phyloP scores from a whole-genome alignment of 1,140 invertebrate genomes.

The Ooceraea biroi region DNA sequence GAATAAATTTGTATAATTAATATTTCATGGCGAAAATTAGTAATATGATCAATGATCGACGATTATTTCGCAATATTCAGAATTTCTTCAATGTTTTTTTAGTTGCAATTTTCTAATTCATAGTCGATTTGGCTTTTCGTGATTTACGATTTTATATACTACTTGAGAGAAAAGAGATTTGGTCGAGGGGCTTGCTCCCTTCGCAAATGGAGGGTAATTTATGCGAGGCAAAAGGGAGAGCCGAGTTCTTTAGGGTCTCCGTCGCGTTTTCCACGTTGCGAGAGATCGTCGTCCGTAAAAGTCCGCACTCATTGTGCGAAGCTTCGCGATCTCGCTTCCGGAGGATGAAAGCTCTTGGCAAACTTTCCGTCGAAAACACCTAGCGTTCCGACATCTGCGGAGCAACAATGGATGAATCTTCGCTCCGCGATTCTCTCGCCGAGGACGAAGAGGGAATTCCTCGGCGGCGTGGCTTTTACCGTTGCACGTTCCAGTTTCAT shows the following conservation, averaged over 20 bases:
- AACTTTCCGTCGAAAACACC: constrained; percentile 50
- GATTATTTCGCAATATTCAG: not conserved
- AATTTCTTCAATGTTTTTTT: not conserved
- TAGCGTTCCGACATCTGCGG: constrained; percentile 4
- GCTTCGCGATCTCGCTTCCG: not conserved
- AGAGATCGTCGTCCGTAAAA: not conserved
- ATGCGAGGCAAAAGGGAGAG: not conserved
- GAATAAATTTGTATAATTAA: not conserved
- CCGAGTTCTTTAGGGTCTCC: not conserved
- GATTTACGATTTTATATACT: not conserved
- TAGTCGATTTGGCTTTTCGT: not conserved
- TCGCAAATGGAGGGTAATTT: constrained; percentile 20
- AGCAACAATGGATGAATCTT: constrained; percentile 34
- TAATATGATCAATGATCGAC: not conserved
- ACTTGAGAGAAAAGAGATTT: not conserved
- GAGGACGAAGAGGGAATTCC: constrained; percentile 42
- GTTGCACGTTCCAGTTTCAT: constrained; percentile 66
- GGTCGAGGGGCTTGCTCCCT: no score
- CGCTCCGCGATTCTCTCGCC: constrained; percentile 8
- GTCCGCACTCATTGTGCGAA: not conserved
- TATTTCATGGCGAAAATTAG: not conserved
- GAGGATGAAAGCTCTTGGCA: constrained; percentile 23
- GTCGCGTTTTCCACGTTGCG: not conserved
- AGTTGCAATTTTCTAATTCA: not conserved
- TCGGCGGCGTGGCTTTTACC: constrained; percentile 53